These are phyloP conservation scores for Cantharis flavilabris DNA, from an alignment of 2,888 invertebrate species.

Conservation along the genomic window DNA sequence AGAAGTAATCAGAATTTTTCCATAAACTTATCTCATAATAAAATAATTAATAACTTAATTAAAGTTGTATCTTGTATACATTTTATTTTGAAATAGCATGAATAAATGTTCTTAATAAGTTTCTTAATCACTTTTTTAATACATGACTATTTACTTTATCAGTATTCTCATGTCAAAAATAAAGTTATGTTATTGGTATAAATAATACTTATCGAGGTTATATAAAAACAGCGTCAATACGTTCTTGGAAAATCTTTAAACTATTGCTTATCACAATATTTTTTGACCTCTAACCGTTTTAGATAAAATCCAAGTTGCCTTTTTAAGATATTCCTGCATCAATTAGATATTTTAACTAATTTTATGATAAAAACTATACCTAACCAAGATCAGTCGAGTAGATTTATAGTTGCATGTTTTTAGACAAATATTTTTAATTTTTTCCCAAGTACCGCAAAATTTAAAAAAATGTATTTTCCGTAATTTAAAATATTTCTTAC, in stretches of 20 bases:
- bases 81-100: neutral
- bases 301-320: neutral
- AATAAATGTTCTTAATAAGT: neutral
- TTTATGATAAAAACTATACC: neutral
- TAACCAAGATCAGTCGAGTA: neutral
- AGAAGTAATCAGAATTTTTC: neutral
- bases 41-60: neutral
- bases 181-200: neutral
- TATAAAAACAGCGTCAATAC: neutral
- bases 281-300: neutral
- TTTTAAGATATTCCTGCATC: neutral
- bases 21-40: neutral
- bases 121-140: neutral
- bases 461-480: no score
- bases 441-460: no score
- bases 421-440: no score
- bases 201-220: neutral
- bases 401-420: neutral
- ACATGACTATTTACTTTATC: neutral
- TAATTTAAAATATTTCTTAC: neutral
- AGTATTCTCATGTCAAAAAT: neutral
- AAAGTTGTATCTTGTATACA: neutral
- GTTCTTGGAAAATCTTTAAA: neutral
- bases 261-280: neutral
- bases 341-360: neutral